Evolutionary conservation across 2,888 invertebrate species (phyloP), one percentile per base, ranked within the genome.

Genomic region (Lepidochrysops patricia): DNA sequence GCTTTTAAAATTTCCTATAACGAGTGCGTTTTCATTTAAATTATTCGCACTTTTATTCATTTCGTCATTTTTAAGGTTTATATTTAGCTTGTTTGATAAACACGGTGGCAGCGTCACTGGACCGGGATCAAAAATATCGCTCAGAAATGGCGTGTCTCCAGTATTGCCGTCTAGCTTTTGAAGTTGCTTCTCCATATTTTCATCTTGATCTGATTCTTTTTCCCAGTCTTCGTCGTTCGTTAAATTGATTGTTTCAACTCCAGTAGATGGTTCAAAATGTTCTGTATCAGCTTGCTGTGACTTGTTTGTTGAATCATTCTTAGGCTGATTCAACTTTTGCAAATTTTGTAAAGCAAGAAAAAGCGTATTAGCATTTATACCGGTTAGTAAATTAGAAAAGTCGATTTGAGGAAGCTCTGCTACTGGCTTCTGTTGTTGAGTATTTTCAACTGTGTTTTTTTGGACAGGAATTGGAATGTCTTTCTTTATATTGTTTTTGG

Each of bases 1-100:
- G 67, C 90, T 89, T 79, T 89, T 90, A 69, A 90, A 90, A 69
- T 81, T 85, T 19, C 88, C 89, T 72, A 89, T 83, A 43, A 89
- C 80, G 25, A 82, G 79, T 1, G 78, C 77, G 63, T 79, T 81
- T 63, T 85, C 85, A 64, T 82, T 79, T 25, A 74, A 61, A 57
- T 73, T 69, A 4, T 71, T 50, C 57, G 68, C 67, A 57, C 67
- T 67, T 61, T 70, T 73, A 34, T 72, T 70, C n/a, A 75, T 74
- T 23, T 77, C 76, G 32, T 71, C 63, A 49, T 68, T 74, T 61
- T 77, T 78, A 19, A 82, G 67, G 62, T 78, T 77, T 54, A 86
- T 70, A 61, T 82, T 86, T 49, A 87, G 66, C 62, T 82, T 85
- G 63, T 76, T 77, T 1, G 73, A 69, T 9, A 80, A 64, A 68